A percentile compares a stretch with the other conserved stretches of the same genome.
phyloP scores from a whole-genome alignment of 2,888 invertebrate genomes.

The Acrocera orbiculus region DNA sequence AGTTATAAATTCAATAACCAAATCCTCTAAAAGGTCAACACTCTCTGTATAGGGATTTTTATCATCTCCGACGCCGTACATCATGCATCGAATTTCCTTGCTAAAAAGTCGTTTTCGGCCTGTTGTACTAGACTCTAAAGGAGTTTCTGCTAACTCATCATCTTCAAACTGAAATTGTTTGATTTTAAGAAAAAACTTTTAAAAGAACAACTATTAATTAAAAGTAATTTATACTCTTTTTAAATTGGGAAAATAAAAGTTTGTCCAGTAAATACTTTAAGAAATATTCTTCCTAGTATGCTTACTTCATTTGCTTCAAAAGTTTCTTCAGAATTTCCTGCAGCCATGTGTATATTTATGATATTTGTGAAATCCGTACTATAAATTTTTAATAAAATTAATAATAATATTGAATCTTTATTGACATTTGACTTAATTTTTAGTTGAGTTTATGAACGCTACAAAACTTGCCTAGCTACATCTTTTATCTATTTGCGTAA shows the following conservation, averaged over 20 bases:
- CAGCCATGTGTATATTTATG: too few species aligned
- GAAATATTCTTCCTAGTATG: background rate
- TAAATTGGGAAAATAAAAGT: too few species aligned
- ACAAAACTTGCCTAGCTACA: too few species aligned
- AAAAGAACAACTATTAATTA: too few species aligned
- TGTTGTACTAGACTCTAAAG: constrained; percentile 46
- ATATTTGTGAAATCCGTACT: too few species aligned
- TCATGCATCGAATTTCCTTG: constrained; percentile 91
- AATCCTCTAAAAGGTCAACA: constrained; percentile 90
- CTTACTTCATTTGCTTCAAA: constrained; percentile 8
- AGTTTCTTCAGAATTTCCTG: constrained; percentile 7
- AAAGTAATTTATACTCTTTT: too few species aligned
- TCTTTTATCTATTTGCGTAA: too few species aligned
- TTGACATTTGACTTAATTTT: too few species aligned
- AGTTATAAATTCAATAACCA: constrained; percentile 93
- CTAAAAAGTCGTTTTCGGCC: constrained; percentile 75
- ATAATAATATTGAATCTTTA: too few species aligned
- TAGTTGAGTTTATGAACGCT: too few species aligned
- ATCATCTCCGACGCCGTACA: constrained; percentile 99
- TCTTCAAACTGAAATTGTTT: constrained; percentile 23
- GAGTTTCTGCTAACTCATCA: constrained; percentile 51
- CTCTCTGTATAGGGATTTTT: constrained; percentile 98
- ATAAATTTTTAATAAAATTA: too few species aligned
- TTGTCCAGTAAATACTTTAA: background rate
- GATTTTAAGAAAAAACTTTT: too few species aligned